These are phyloP conservation scores for Prunella strophiata DNA, from an alignment of 2,797 vertebrate genomes.

Conservation along the genomic window DNA sequence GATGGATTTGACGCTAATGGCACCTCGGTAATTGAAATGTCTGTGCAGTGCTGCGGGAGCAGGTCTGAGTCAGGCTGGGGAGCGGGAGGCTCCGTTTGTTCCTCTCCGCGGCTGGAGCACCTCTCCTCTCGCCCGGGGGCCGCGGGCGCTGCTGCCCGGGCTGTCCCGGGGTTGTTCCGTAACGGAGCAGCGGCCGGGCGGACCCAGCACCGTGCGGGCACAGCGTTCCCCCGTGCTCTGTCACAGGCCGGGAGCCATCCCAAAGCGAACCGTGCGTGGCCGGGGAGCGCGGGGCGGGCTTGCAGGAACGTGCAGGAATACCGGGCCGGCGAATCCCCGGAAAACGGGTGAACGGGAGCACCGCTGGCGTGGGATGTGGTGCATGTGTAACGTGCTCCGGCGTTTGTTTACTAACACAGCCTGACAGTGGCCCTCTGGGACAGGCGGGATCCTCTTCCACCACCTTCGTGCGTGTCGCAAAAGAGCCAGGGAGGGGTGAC, in stretches of 20 bases:
- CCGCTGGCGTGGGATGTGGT: background rate
- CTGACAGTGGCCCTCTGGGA: background rate
- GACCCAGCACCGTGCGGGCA: rapidly evolving
- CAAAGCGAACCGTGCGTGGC: background rate
- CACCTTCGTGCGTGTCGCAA: background rate
- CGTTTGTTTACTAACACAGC: conserved; percentile 42
- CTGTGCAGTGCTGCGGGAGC: background rate
- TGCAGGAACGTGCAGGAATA: rapidly evolving
- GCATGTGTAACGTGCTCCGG: background rate
- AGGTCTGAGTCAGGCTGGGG: background rate
- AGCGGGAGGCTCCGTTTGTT: background rate
- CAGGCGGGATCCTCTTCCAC: background rate
- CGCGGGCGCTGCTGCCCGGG: background rate
- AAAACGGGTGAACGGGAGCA: background rate
- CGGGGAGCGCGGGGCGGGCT: background rate
- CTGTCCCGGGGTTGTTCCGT: background rate
- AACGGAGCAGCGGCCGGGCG: background rate
- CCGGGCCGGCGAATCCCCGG: background rate
- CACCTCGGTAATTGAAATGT: background rate
- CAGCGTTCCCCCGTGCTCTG: rapidly evolving
- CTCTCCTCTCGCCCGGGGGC: background rate
- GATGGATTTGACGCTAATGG: conserved; percentile 20
- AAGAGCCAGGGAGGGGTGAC: background rate
- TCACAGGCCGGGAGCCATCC: rapidly evolving
- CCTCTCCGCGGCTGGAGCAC: background rate